A percentile compares a stretch with the other conserved stretches of the same genome.
Conservation (phyloP, 2,888 invertebrate species). For the Chrysina gloriosa region DNA sequence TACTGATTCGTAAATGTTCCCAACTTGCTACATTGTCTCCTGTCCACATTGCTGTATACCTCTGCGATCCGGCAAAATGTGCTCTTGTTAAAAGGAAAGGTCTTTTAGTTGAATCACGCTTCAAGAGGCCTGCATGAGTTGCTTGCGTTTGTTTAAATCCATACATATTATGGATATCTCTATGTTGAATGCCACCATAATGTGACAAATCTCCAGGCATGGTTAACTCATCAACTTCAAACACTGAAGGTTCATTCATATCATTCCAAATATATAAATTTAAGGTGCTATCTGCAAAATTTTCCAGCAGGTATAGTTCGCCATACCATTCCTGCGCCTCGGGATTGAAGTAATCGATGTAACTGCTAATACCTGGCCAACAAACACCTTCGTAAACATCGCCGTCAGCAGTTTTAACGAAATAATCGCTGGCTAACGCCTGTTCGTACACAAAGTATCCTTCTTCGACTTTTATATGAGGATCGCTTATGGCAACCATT, state of each 20-base stretch:
- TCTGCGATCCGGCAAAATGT: conserved; percentile 92
- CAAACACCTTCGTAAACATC: conserved; percentile 72
- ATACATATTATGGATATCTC: conserved; percentile 95
- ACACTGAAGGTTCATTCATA: conserved; percentile 99
- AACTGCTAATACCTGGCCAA: conserved; percentile 96
- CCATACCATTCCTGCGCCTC: conserved; percentile 84
- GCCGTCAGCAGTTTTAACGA: conserved; percentile 90
- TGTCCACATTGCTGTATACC: conserved; percentile 94
- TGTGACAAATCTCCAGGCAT: conserved; percentile 94
- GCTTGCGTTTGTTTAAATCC: conserved; percentile 75
- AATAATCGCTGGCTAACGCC: conserved; percentile 79
- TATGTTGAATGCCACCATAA: conserved; percentile 80
- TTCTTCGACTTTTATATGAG: conserved; percentile 92
- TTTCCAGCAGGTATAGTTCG: conserved; percentile 70
- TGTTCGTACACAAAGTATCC: conserved; percentile 89
- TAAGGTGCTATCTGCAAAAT: conserved; percentile 74
- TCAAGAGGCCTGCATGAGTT: conserved; percentile 71
- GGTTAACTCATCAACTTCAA: conserved; percentile 96
- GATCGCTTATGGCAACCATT: conserved; percentile 93
- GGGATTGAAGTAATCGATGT: conserved; percentile 92
- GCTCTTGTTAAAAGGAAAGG: conserved; percentile 93
- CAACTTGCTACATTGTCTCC: conserved; percentile 96
- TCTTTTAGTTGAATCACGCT: conserved; percentile 74
- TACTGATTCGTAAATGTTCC: conserved; percentile 76
- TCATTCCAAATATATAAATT: conserved; percentile 96